These are phyloP conservation scores for Caenorhabditis wallacei DNA, from an alignment of 2,888 invertebrate species.

Conservation along the genomic window DNA sequence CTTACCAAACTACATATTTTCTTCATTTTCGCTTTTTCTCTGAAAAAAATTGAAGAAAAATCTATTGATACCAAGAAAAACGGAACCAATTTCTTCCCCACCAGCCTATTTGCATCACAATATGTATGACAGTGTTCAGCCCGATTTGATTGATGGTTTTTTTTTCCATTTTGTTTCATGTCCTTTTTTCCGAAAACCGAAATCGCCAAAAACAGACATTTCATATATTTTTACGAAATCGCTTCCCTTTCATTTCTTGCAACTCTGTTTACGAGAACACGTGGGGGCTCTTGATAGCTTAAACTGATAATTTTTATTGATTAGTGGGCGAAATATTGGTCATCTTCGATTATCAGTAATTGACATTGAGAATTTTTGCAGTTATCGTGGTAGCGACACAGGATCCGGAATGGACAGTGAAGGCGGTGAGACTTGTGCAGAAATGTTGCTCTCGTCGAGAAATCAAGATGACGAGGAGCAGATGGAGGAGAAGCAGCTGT, in stretches of 20 bases:
- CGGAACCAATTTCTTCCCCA: constrained; percentile 8
- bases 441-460: constrained; percentile 42
- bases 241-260: background rate
- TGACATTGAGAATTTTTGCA: constrained; percentile 40
- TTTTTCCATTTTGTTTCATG: constrained; percentile 3
- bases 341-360: constrained; percentile 23
- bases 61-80: background rate
- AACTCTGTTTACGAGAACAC: constrained; percentile 33
- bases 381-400: constrained; percentile 69
- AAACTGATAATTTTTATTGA: constrained; percentile 35
- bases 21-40: too few species aligned
- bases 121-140: constrained; percentile 54
- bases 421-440: constrained; percentile 60
- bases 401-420: constrained; percentile 62
- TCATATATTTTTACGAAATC: background rate
- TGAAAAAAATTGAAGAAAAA: too few species aligned
- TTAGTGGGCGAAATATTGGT: constrained; percentile 7
- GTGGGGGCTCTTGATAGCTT: constrained; percentile 48
- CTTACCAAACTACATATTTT: too few species aligned
- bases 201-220: background rate
- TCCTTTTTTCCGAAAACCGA: background rate
- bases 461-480: constrained; percentile 50
- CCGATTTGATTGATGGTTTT: constrained; percentile 50
- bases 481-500: constrained; percentile 35
- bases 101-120: constrained; percentile 49